Evolutionary conservation across 1,140 invertebrate species (phyloP), one percentile per base, ranked within the genome.

Genomic region (Pseudomyrmex gracilis): DNA sequence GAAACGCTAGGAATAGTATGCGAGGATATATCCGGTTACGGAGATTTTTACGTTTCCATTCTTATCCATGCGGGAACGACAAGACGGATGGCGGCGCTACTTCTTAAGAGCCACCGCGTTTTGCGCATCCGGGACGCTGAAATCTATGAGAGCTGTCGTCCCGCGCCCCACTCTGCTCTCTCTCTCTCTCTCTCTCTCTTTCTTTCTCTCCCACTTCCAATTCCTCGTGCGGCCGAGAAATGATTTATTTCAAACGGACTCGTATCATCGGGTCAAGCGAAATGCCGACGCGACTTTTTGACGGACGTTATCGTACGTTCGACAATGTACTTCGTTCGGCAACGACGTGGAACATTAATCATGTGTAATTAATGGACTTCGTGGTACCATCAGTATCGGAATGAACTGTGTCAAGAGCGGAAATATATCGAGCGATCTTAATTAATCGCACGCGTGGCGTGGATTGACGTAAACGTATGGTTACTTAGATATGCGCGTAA

Each of bases 81-180:
- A 83, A 87, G 77, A 87, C 67, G 86, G 76, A 88, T 85, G 85
- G 64, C 83, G 34, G 57, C 66, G 57, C 43, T 61, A 78, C 68
- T 87, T 73, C 78, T 84, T 84, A 84, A 84, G 83, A 80, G 49
- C 63, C 49, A 84, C 17, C 71, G 66, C 64, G 82, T 51, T 73
- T 73, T 77, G 70, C 68, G 53, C 53, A 63, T 45, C 57, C 73
- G 57, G 61, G 70, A 82, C 68, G 57, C 45, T 24, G 67, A 57
- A 67, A 85, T 66, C 83, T 60, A 57, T 53, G 77, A 53, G 67
- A 82, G 70, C 63, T 64, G 60, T 83, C 73, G 43, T 83, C 61
- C n/a, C 20, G 8, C 22, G 0, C 5, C 13, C 15, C 55, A 34
- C 1, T 12, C 12, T 58, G 17, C 60, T 43, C 58, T 24, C 34